Evolutionary conservation across 2,113 vertebrate genomes (phyloP).

Genomic region (Xyrauchen texanus): DNA sequence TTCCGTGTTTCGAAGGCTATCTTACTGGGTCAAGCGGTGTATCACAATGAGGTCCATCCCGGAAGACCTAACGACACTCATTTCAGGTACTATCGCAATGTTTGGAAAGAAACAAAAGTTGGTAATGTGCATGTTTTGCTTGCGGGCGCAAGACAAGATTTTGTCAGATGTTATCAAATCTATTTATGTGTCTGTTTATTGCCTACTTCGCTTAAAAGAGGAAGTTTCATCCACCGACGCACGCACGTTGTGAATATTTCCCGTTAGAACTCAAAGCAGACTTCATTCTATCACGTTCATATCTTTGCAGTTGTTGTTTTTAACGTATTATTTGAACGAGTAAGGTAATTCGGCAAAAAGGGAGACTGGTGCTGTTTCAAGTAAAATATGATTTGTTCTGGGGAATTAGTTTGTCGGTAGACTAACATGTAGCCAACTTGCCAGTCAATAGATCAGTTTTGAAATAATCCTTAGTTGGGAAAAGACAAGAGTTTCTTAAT

Average conservation of each 20-base stretch:
- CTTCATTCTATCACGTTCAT: background rate
- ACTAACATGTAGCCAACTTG: too few species aligned
- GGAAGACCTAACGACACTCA: slow-evolving; percentile 71
- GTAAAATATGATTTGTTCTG: too few species aligned
- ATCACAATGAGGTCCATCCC: slow-evolving; percentile 66
- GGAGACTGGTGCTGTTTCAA: too few species aligned
- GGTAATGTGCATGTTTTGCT: background rate
- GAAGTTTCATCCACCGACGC: slow-evolving; percentile 37
- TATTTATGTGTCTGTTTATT: background rate
- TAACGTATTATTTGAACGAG: background rate
- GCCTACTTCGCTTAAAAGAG: slow-evolving; percentile 38
- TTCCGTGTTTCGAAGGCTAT: slow-evolving; percentile 56
- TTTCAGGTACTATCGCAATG: slow-evolving; percentile 67
- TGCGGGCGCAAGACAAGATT: background rate
- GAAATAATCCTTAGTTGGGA: too few species aligned
- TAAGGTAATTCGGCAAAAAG: background rate
- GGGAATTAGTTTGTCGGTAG: too few species aligned
- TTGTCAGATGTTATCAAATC: background rate
- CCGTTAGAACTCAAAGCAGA: slow-evolving; percentile 5
- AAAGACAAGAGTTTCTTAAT: background rate
- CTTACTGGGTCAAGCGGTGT: slow-evolving; percentile 22
- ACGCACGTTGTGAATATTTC: background rate
- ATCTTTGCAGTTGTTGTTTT: background rate
- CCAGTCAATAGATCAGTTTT: too few species aligned
- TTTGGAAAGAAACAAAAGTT: background rate